Conservation (phyloP, 2,888 invertebrate species). For the Pinctada fucata region DNA sequence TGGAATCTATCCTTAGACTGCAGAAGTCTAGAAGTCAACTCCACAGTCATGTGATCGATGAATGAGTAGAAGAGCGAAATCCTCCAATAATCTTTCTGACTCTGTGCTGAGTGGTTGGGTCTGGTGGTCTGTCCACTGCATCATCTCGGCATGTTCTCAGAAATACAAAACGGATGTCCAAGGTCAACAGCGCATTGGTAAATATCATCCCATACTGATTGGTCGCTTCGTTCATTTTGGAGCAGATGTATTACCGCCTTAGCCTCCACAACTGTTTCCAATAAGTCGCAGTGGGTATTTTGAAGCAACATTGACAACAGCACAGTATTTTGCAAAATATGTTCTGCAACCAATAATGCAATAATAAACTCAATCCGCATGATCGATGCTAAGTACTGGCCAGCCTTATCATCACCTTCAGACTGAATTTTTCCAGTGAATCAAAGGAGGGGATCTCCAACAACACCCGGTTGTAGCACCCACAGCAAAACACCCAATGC, state of each 20-base stretch:
- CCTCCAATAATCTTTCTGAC: constrained; percentile 6
- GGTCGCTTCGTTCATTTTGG: constrained; percentile 24
- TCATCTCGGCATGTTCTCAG: constrained; percentile 21
- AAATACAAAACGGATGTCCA: constrained; percentile 15
- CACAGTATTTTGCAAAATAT: constrained; percentile 31
- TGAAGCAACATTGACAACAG: constrained; percentile 29
- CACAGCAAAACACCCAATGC: too few species aligned
- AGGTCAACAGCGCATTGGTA: constrained; percentile 21
- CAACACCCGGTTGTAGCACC: too few species aligned
- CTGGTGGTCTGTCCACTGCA: constrained; percentile 16
- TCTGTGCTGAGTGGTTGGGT: constrained; percentile 23
- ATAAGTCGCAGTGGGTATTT: constrained; percentile 23
- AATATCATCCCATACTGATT: constrained; percentile 24
- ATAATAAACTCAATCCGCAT: constrained; percentile 37
- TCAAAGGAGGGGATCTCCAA: too few species aligned
- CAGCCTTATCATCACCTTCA: constrained; percentile 39
- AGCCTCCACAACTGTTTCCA: constrained; percentile 33
- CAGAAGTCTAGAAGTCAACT: not conserved
- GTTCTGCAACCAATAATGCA: constrained; percentile 35
- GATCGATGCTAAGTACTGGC: constrained; percentile 28
- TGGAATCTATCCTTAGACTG: not conserved
- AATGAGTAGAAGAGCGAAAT: constrained; percentile 21
- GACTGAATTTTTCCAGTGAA: constrained; percentile 27
- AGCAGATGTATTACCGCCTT: constrained; percentile 25
- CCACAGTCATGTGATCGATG: constrained; percentile 17